These are phyloP conservation scores for Phoebastria nigripes DNA, from an alignment of 2,797 vertebrate species.

Conservation along the genomic window DNA sequence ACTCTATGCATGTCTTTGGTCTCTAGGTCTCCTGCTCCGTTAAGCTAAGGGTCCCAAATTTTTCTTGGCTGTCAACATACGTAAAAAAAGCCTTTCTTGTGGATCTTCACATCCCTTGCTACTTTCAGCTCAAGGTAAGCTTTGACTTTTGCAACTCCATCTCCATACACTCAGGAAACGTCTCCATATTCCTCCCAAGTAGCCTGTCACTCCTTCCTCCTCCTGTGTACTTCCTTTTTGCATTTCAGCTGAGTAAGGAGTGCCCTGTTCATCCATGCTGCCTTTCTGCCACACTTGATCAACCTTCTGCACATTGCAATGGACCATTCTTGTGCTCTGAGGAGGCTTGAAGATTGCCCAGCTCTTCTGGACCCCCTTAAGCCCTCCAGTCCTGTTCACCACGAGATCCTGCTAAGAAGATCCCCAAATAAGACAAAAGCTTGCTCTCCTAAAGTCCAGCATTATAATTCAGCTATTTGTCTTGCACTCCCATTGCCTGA, in stretches of 20 bases:
- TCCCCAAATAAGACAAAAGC: background rate
- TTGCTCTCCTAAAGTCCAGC: background rate
- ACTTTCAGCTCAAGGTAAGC: background rate
- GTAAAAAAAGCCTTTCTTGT: background rate
- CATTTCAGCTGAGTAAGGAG: background rate
- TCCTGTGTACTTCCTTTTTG: background rate
- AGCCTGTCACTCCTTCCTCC: background rate
- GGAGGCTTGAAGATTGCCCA: background rate
- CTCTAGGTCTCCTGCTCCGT: background rate
- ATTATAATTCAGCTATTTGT: background rate
- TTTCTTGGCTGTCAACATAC: background rate
- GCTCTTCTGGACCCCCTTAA: background rate
- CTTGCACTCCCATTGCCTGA: background rate
- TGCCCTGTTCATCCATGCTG: background rate
- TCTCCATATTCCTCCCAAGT: background rate
- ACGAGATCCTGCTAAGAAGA: background rate
- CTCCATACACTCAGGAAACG: background rate
- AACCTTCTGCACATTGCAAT: background rate
- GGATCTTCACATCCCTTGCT: background rate
- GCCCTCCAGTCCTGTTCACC: background rate
- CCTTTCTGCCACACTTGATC: background rate
- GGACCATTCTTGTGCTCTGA: background rate
- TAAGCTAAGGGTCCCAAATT: background rate
- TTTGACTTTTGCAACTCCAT: background rate
- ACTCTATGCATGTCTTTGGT: background rate